Evolutionary conservation across 2,888 invertebrate genomes (phyloP).

Genomic region (Archaeoteleia sp.): DNA sequence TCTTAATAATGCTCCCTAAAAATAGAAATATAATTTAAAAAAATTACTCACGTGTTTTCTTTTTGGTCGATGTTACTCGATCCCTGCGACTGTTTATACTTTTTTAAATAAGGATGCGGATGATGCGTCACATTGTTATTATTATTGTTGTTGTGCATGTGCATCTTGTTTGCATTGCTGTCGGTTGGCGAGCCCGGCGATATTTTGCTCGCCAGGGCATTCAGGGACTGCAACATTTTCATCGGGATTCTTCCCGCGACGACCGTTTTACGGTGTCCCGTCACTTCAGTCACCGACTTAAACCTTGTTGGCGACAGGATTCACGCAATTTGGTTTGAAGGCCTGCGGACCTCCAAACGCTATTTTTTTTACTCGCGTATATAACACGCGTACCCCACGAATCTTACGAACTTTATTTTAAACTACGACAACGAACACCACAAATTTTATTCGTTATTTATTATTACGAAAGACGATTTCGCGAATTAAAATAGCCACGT

Average conservation of each 20-base stretch:
- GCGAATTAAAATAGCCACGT: too few species aligned
- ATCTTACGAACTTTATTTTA: too few species aligned
- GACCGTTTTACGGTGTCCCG: constrained; percentile 62
- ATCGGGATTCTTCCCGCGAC: constrained; percentile 66
- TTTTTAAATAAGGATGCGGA: constrained; percentile 71
- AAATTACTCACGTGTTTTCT: constrained; percentile 71
- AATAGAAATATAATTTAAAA: too few species aligned
- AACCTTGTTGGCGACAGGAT: constrained; percentile 55
- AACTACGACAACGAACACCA: too few species aligned
- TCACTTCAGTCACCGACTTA: constrained; percentile 53
- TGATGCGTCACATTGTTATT: constrained; percentile 62
- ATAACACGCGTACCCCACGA: constrained; percentile 1
- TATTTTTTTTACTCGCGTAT: constrained; percentile 27
- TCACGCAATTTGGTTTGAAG: constrained; percentile 55
- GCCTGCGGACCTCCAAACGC: constrained; percentile 52
- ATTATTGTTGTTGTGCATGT: constrained; percentile 76
- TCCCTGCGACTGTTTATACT: constrained; percentile 61
- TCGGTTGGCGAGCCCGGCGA: constrained; percentile 84
- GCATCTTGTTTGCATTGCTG: constrained; percentile 82
- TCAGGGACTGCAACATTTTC: constrained; percentile 89
- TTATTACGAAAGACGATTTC: too few species aligned
- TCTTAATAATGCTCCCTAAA: too few species aligned
- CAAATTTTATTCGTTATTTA: too few species aligned
- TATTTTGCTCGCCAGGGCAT: constrained; percentile 92
- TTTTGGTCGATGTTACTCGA: constrained; percentile 70